Percentiles rank a stretch among this genome's conserved stretches.
Evolutionary conservation across 2,888 invertebrate species (phyloP).

Genomic region (Listrodromus nycthemerus): DNA sequence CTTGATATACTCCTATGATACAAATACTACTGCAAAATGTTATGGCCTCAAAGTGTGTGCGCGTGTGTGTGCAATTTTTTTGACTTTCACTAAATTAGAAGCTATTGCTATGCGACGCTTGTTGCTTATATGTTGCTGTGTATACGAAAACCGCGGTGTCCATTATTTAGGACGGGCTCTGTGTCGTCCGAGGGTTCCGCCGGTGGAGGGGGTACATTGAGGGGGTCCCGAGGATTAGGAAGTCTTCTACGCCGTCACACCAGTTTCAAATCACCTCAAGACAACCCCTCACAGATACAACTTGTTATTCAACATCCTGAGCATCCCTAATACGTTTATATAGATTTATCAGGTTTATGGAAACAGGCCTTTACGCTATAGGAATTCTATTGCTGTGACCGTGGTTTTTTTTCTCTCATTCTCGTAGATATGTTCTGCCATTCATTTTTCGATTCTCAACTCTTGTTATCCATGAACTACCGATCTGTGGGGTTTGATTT

Average conservation of each 20-base stretch:
- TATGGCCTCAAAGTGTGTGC: slow-evolving; percentile 12
- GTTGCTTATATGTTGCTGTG: slow-evolving; percentile 76
- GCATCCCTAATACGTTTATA: slow-evolving; percentile 79
- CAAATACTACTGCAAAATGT: not conserved
- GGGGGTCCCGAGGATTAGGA: slow-evolving; percentile 83
- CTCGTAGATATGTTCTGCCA: not conserved
- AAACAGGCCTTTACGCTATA: slow-evolving; percentile 38
- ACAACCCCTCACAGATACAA: slow-evolving; percentile 83
- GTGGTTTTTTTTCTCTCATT: slow-evolving; percentile 28
- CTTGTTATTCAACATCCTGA: slow-evolving; percentile 84
- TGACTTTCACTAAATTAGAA: slow-evolving; percentile 21
- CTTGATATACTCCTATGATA: not conserved
- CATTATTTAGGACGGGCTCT: slow-evolving; percentile 84
- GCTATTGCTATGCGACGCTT: slow-evolving; percentile 60
- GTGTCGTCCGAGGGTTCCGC: slow-evolving; percentile 84
- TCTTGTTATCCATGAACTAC: not conserved
- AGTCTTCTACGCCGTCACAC: slow-evolving; percentile 84
- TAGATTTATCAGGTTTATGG: slow-evolving; percentile 45
- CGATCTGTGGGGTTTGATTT: not conserved
- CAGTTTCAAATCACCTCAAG: slow-evolving; percentile 85
- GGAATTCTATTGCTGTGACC: slow-evolving; percentile 55
- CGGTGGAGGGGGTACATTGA: slow-evolving; percentile 84
- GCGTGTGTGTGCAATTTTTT: slow-evolving; percentile 13
- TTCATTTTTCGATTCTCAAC: slow-evolving; percentile 5
- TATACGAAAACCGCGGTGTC: slow-evolving; percentile 84